Base-by-base conservation (phyloP, 30 jellyfish, hydroid and myxozoan species). In the Sanderia malayensis region DNA sequence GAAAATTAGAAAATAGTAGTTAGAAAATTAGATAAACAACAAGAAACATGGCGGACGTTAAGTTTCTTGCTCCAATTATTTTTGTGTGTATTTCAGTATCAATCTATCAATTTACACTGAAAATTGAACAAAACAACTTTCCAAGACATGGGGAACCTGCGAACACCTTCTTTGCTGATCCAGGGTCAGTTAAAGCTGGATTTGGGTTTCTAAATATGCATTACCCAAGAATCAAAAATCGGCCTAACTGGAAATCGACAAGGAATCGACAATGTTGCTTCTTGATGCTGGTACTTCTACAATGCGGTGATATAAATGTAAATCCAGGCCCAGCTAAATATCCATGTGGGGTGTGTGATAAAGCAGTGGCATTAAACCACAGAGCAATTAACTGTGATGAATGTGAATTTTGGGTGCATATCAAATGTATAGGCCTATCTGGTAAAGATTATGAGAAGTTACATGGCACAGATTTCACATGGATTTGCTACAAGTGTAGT, bases 221-320 rank as follows among this genome's bases (percentile, higher is more conserved):
- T 55, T 55, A 55, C 31, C 31, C 67, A 55, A 55, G 67, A 55
- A 55, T 55, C 67, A 55, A 55, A 55, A 20, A 55, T 55, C 67
- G 31, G 67, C 67, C 67, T 55, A 55, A 55, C 67, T 55, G 67
- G 67, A 55, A 55, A 55, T n/a, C 67, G 31, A n/a, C 67, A 24
- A 55, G 18, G 67, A 55, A 55, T 55, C 67, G 67, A 55, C 67
- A 55, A 55, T n/a, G 67, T n/a, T 55, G 31, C 18, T 55, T 55
- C 67, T 55, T 55, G 67, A 55, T 55, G 67, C 31, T 55, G 31
- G 18, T 55, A 55, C 67, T 55, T 55, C 31, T 55, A 55, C 67
- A 24, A 55, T 55, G 67, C 31, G 67, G 67, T 24, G 67, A 55
- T 55, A 20, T 55, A 55, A 55, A 55, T 55, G 9, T 55, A 55